phyloP scores from a whole-genome alignment of 2,888 invertebrate genomes.

The Bhutanitis thaidina region DNA sequence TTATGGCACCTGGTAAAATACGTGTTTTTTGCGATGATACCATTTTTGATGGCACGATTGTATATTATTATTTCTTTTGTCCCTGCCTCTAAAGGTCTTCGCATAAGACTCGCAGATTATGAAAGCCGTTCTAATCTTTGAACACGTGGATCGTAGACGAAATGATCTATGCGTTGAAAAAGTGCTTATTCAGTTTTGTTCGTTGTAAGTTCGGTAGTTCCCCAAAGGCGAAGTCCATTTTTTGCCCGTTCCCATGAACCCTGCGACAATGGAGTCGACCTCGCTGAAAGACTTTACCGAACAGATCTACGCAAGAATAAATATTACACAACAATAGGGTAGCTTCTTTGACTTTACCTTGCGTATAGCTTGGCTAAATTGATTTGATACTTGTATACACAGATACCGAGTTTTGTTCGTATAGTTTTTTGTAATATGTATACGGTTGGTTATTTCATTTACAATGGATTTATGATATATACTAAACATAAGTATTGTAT shows the following conservation, averaged over 20 bases:
- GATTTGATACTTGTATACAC: conserved; percentile 54
- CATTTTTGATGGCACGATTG: conserved; percentile 10
- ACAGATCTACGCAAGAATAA: conserved; percentile 76
- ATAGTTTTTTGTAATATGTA: too few relatives aligned
- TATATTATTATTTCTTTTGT: conserved; percentile 18
- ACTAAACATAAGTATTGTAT: too few relatives aligned
- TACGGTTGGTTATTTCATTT: too few relatives aligned
- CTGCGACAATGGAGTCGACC: conserved; percentile 71
- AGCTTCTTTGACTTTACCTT: conserved; percentile 73
- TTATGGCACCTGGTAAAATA: neutral
- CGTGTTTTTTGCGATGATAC: conserved; percentile 14
- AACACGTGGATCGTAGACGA: conserved; percentile 65
- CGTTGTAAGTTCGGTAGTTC: conserved; percentile 50
- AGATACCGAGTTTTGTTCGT: too few relatives aligned
- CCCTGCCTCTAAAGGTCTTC: conserved; percentile 25
- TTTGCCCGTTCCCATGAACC: conserved; percentile 78
- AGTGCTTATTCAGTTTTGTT: conserved; percentile 72
- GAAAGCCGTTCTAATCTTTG: conserved; percentile 54
- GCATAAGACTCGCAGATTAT: conserved; percentile 62
- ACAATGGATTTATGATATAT: too few relatives aligned
- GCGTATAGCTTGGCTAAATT: conserved; percentile 25
- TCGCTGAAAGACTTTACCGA: conserved; percentile 63
- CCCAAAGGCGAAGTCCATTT: conserved; percentile 67
- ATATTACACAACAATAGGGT: conserved; percentile 75
- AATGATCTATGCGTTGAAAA: conserved; percentile 58